Percentiles rank a stretch among this genome's conserved stretches.
These are phyloP conservation scores for Sitta carolinensis DNA, from an alignment of 2,797 vertebrate genomes.

Conservation along the genomic window DNA sequence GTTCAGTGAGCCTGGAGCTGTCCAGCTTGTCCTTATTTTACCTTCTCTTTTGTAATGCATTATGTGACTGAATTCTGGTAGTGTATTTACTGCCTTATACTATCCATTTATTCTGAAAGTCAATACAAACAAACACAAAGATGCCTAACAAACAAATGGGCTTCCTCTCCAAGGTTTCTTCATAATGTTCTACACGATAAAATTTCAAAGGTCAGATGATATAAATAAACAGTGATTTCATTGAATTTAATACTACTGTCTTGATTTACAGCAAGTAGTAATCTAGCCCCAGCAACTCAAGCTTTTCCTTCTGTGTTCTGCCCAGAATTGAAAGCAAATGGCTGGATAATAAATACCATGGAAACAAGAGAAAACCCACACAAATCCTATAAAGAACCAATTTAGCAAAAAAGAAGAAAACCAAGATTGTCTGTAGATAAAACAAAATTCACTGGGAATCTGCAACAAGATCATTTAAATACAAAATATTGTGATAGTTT, in stretches of 20 bases:
- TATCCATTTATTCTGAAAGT: neutral
- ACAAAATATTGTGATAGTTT: neutral
- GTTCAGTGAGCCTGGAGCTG: neutral
- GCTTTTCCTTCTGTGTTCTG: constrained; percentile 1
- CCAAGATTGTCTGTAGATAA: neutral
- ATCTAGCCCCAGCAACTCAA: neutral
- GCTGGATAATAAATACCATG: constrained; percentile 40
- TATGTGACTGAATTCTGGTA: neutral
- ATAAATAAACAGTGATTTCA: constrained; percentile 31
- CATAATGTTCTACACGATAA: neutral
- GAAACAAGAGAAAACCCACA: neutral
- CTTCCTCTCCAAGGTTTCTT: constrained; percentile 3
- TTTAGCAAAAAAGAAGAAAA: neutral
- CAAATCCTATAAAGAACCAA: neutral
- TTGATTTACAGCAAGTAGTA: constrained; percentile 19
- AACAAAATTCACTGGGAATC: neutral
- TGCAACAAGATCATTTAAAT: neutral
- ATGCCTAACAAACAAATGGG: neutral
- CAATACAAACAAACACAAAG: neutral
- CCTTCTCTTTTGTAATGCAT: neutral
- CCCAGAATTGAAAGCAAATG: constrained; percentile 27
- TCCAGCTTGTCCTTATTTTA: neutral
- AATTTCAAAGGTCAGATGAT: constrained; percentile 31
- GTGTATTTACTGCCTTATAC: neutral
- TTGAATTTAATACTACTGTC: neutral